Conservation (phyloP, 1,140 invertebrate species). For the Cotesia vestalis region DNA sequence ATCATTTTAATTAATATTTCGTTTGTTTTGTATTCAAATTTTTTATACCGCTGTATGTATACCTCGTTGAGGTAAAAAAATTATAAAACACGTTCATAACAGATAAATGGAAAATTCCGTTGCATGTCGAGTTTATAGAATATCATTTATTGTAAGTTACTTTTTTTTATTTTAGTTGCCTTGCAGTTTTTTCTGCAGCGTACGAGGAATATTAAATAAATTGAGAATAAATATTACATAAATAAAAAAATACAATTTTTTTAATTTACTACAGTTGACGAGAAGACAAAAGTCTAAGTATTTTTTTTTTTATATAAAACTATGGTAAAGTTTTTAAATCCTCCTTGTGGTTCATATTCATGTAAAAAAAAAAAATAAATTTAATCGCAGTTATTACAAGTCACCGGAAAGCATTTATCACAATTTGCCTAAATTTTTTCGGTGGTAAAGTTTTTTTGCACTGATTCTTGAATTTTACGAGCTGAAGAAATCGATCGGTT, state of each 20-base stretch:
- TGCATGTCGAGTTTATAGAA: not conserved
- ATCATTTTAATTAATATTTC: conserved; percentile 12
- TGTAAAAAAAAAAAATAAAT: conserved; percentile 15
- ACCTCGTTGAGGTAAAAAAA: not conserved
- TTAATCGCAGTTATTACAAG: not conserved
- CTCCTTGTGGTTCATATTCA: not conserved
- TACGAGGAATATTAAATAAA: conserved; percentile 16
- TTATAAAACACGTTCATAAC: not conserved
- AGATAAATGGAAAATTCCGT: conserved; percentile 17
- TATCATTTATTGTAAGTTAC: not conserved
- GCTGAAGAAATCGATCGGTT: too few relatives aligned
- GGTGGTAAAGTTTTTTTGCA: too few relatives aligned
- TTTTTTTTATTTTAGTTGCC: not conserved
- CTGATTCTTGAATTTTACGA: too few relatives aligned
- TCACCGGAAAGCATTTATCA: conserved; percentile 9
- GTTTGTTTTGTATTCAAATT: not conserved
- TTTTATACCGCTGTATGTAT: not conserved
- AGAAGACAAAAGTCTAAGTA: not conserved
- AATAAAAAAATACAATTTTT: not conserved
- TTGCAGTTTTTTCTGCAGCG: conserved; percentile 11
- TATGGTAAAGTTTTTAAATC: conserved; percentile 3
- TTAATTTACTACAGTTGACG: not conserved
- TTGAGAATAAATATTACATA: not conserved
- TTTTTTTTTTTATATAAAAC: not conserved
- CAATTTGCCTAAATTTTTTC: not conserved